A percentile compares a stretch with the other conserved stretches of the same genome.
phyloP scores from a whole-genome alignment of 2,888 invertebrate species.

The Drosophila cracens region DNA sequence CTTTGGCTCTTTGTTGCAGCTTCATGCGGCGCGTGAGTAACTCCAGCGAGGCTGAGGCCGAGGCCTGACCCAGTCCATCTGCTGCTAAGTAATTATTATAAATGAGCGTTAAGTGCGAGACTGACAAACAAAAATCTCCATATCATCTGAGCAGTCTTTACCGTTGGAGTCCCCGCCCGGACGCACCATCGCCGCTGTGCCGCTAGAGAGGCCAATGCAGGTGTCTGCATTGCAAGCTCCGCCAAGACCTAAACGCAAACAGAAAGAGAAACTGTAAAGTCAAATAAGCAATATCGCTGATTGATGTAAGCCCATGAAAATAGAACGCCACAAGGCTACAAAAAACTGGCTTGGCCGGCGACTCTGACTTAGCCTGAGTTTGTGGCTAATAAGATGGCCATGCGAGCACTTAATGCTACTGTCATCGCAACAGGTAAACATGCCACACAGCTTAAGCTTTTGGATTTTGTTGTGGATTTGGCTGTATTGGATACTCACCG shows the following conservation, averaged over 20 bases:
- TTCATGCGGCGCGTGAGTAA: slow-evolving; percentile 70
- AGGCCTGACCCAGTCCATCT: slow-evolving; percentile 63
- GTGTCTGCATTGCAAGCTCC: slow-evolving; percentile 84
- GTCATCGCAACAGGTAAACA: slow-evolving; percentile 54
- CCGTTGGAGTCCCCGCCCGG: slow-evolving; percentile 75
- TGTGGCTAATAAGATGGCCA: slow-evolving; percentile 47
- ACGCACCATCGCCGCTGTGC: slow-evolving; percentile 83
- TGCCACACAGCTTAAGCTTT: slow-evolving; percentile 40
- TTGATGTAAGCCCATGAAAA: slow-evolving; percentile 71
- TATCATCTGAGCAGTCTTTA: slow-evolving; percentile 73
- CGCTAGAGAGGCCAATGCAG: slow-evolving; percentile 85
- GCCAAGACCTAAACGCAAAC: slow-evolving; percentile 65
- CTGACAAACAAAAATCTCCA: slow-evolving; percentile 56
- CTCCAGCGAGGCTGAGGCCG: slow-evolving; percentile 59
- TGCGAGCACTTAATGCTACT: slow-evolving; percentile 70
- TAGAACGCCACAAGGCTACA: slow-evolving; percentile 38
- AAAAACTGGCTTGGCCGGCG: slow-evolving; percentile 21
- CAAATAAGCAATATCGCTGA: slow-evolving; percentile 30
- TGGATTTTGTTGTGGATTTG: slow-evolving; percentile 14
- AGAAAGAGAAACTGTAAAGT: slow-evolving; percentile 46
- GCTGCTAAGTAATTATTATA: slow-evolving; percentile 40
- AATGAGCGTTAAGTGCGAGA: slow-evolving; percentile 26
- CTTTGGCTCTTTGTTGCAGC: slow-evolving; percentile 45
- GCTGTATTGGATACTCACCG: slow-evolving; percentile 76
- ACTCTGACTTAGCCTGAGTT: slow-evolving; percentile 20